Evolutionary conservation across 2,888 invertebrate genomes (phyloP), one percentile per base, ranked within the genome.

Genomic region (Stenodera caucasica): DNA sequence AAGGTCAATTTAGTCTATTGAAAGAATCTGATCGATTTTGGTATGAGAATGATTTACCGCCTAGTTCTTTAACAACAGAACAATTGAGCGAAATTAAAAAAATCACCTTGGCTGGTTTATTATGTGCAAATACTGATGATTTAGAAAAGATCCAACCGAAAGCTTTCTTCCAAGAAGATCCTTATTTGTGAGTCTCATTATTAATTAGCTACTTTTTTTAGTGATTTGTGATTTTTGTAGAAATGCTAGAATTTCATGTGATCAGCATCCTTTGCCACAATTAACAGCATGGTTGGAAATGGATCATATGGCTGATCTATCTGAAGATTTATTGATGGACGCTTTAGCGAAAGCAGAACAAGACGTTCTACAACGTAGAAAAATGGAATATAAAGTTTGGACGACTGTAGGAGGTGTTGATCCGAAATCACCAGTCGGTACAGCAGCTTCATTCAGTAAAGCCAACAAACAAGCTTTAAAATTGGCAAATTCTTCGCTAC

Each of bases 31-130:
- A 97, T 82, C 84, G 96, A 64, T 96, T 95, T 78, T 97, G 96
- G 95, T 96, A 95, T 75, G 96, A 97, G 79, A 96, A 96, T 76
- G 95, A 96, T 75, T 84, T 95, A 50, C 95, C 94, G 0, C 94
- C 94, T 0, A 93, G 94, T 14, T 90, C 94, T 0, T 85, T 95
- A 64, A 86, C 84, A 0, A 83, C 87, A 61, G 89, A 89, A 53
- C 94, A 95, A 76, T 82, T 96, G 9, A 87, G 87, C 57, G 93
- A 94, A 67, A 87, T 96, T 53, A 86, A 92, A 51, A 91, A 91
- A 73, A 89, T 90, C 0, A 88, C 92, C 0, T 79, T 95, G 0
- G 88, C 94, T 0, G 90, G 92, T 1, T 81, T 94, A 4, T 81
- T 96, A 8, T 96, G 96, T 72, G 87, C 88, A 9, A 88, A 91